phyloP scores from a whole-genome alignment of 2,113 vertebrate genomes.

The Cervus canadensis region DNA sequence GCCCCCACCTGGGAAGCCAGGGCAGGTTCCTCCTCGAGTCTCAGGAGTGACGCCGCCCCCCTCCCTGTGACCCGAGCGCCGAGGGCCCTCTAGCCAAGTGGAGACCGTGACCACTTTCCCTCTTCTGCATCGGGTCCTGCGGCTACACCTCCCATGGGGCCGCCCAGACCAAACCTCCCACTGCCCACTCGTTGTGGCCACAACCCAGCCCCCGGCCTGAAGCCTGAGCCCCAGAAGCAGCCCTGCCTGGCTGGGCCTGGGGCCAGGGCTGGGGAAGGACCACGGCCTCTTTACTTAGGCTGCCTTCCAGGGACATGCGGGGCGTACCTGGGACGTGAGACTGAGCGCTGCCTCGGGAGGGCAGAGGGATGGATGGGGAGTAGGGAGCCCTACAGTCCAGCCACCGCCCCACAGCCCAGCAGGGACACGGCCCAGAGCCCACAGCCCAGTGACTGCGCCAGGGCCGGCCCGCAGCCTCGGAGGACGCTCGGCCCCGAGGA shows the following conservation, averaged over 20 bases:
- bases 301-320: accelerated
- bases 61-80: accelerated
- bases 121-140: accelerated
- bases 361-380: accelerated
- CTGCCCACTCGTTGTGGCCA: accelerated
- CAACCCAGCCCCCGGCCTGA: accelerated
- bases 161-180: accelerated
- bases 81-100: neutral
- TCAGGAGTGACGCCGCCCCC: neutral
- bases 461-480: neutral
- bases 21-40: accelerated
- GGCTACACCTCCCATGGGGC: accelerated
- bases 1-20: neutral
- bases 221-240: neutral
- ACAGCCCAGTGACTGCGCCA: neutral
- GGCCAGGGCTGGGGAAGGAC: accelerated
- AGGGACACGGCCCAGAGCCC: neutral
- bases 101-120: accelerated
- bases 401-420: neutral
- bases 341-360: accelerated
- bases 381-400: neutral
- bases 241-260: accelerated
- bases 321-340: neutral
- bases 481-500: neutral
- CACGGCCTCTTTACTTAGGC: accelerated